Conservation (phyloP, 2,113 vertebrate genomes). For the Triplophysa tibetana region DNA sequence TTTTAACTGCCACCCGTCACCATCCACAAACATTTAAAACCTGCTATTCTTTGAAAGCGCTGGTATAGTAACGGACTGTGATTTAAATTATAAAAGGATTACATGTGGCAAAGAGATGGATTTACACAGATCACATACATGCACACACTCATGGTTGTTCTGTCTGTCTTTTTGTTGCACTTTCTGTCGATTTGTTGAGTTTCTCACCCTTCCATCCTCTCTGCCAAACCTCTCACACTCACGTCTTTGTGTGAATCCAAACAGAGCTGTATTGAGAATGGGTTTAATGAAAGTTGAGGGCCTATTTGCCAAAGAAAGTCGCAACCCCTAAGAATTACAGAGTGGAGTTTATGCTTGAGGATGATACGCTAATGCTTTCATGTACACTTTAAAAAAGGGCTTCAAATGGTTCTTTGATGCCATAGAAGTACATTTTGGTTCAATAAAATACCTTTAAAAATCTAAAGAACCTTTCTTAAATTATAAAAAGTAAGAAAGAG, state of each 20-base stretch:
- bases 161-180: neutral
- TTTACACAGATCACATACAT: neutral
- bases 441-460: too few species aligned
- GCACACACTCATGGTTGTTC: neutral
- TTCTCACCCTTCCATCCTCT: constrained; percentile 12
- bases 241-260: constrained; percentile 1
- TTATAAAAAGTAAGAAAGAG: too few species aligned
- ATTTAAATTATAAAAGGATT: constrained; percentile 31
- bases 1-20: constrained; percentile 20
- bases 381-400: neutral
- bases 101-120: constrained; percentile 16
- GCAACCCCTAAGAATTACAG: constrained; percentile 12
- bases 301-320: constrained; percentile 26
- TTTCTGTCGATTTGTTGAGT: too few species aligned
- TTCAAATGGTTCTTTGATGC: too few species aligned
- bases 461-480: too few species aligned
- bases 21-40: constrained; percentile 39
- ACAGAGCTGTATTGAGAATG: constrained; percentile 17
- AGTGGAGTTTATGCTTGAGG: neutral
- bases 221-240: constrained; percentile 9
- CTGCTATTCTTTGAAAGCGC: constrained; percentile 23
- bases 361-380: neutral
- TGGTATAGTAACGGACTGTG: constrained; percentile 15
- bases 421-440: too few species aligned
- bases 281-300: constrained; percentile 18